These are phyloP conservation scores for Phymorhynchus buccinoides DNA, from an alignment of 1,140 invertebrate genomes.

Conservation along the genomic window DNA sequence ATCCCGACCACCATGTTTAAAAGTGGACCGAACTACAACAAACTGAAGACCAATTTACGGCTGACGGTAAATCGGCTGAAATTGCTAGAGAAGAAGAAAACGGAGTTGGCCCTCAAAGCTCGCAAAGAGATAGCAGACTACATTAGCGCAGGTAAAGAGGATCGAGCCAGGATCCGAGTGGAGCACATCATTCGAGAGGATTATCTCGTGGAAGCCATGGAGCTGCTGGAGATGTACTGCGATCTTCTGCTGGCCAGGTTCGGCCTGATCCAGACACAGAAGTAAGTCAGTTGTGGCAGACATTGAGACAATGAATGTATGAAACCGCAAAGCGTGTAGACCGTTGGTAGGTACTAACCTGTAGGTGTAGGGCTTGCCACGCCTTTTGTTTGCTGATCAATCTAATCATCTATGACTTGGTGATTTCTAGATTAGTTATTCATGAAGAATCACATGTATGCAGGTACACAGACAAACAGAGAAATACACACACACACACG, in stretches of 20 bases:
- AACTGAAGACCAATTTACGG: slow-evolving; percentile 96
- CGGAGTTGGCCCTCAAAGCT: slow-evolving; percentile 94
- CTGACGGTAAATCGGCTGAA: slow-evolving; percentile 94
- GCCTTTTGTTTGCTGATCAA: no score
- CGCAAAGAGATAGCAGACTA: slow-evolving; percentile 98
- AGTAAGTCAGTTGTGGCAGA: slow-evolving; percentile 76
- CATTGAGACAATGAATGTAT: no score
- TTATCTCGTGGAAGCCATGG: slow-evolving; percentile 99
- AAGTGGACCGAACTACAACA: slow-evolving; percentile 74
- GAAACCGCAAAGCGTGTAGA: no score
- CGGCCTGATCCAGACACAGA: slow-evolving; percentile 97
- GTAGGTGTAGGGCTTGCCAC: no score
- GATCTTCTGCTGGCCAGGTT: slow-evolving; percentile 97
- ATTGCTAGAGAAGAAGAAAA: slow-evolving; percentile 97
- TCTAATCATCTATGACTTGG: no score
- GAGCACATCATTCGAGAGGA: slow-evolving; percentile 99
- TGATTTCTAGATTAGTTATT: no score
- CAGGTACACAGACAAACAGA: no score
- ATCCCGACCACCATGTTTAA: slow-evolving; percentile 62
- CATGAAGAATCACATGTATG: no score
- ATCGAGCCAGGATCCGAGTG: slow-evolving; percentile 94
- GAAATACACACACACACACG: no score
- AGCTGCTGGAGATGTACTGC: slow-evolving; percentile 99
- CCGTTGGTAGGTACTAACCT: no score
- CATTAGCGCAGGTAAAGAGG: slow-evolving; percentile 85